These are phyloP conservation scores for Coptotermes formosanus DNA, from an alignment of 1,140 invertebrate species.

Conservation along the genomic window DNA sequence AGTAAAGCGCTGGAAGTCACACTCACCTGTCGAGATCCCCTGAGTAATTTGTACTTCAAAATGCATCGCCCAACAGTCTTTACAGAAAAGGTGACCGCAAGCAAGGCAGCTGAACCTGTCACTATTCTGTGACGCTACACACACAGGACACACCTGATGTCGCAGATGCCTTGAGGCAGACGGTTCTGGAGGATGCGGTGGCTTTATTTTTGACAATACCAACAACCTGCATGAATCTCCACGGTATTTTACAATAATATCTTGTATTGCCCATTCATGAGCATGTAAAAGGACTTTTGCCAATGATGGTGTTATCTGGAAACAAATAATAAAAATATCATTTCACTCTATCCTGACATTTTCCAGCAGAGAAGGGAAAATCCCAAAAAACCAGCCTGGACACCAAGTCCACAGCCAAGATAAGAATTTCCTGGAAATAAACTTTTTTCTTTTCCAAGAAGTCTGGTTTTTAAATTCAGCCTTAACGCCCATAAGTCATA, in stretches of 20 bases:
- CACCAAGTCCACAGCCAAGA: no score
- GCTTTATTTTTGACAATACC: conserved; percentile 78
- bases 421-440: no score
- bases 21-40: conserved; percentile 69
- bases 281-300: conserved; percentile 89
- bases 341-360: no score
- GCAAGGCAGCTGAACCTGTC: conserved; percentile 75
- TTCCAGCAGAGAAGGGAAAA: no score
- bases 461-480: no score
- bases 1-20: neutral
- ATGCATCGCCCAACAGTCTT: conserved; percentile 92
- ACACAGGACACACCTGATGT: conserved; percentile 57
- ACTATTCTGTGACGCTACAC: conserved; percentile 51
- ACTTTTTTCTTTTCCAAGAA: no score
- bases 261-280: conserved; percentile 81
- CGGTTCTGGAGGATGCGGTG: conserved; percentile 48
- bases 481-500: no score
- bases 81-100: conserved; percentile 92
- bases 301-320: conserved; percentile 80
- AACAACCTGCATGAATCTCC: conserved; percentile 74
- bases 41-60: conserved; percentile 94
- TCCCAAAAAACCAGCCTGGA: no score
- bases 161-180: conserved; percentile 30
- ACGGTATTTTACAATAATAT: conserved; percentile 76
- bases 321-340: conserved; percentile 22